Evolutionary conservation across 2,888 invertebrate genomes (phyloP).

Genomic region (Nebria brevicollis): DNA sequence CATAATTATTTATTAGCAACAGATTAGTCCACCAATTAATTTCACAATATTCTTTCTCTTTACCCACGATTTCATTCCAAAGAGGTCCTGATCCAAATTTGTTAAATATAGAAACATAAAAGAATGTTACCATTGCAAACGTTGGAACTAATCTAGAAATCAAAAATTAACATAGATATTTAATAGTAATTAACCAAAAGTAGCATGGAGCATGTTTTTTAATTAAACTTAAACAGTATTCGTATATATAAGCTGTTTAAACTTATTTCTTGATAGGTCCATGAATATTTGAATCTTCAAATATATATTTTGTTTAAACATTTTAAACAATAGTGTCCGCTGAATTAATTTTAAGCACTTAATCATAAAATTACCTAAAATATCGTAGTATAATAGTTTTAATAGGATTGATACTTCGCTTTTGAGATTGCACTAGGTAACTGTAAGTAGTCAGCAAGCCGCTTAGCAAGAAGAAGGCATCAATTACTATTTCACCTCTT

Average conservation of each 20-base stretch:
- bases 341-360: neutral
- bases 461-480: slow-evolving; percentile 72
- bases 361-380: slow-evolving; percentile 64
- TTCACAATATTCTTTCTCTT: slow-evolving; percentile 66
- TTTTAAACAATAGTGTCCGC: too few relatives aligned
- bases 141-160: slow-evolving; percentile 66
- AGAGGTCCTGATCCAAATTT: slow-evolving; percentile 70
- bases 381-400: slow-evolving; percentile 69
- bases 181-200: neutral
- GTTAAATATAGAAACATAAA: slow-evolving; percentile 66
- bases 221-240: too few relatives aligned
- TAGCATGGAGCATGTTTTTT: too few relatives aligned
- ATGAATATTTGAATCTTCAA: too few relatives aligned
- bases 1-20: slow-evolving; percentile 70
- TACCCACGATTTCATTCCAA: slow-evolving; percentile 66
- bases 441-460: slow-evolving; percentile 68
- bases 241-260: too few relatives aligned
- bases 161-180: neutral
- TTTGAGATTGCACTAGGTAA: slow-evolving; percentile 63
- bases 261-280: too few relatives aligned
- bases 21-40: slow-evolving; percentile 73
- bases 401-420: slow-evolving; percentile 63
- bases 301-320: too few relatives aligned
- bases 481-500: slow-evolving; percentile 72
- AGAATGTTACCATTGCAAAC: slow-evolving; percentile 69